These are phyloP conservation scores for Ranitomeya imitator DNA, from an alignment of 2,113 vertebrate species.

Conservation along the genomic window DNA sequence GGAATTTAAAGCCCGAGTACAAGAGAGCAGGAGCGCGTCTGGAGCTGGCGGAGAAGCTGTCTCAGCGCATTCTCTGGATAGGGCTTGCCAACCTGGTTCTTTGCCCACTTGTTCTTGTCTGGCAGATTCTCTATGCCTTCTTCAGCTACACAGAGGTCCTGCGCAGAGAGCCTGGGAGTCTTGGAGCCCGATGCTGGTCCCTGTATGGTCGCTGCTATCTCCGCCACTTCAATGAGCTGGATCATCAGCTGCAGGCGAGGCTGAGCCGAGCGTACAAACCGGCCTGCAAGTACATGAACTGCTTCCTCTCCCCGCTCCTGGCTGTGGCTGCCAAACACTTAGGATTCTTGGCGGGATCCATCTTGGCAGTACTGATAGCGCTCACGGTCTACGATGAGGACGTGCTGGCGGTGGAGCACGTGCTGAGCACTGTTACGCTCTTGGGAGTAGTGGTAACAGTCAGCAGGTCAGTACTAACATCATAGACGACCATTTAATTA, in stretches of 20 bases:
- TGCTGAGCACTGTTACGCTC: slow-evolving; percentile 92
- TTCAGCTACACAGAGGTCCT: slow-evolving; percentile 97
- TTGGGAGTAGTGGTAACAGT: slow-evolving; percentile 92
- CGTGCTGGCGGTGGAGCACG: slow-evolving; percentile 91
- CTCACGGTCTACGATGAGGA: slow-evolving; percentile 98
- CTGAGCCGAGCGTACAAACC: slow-evolving; percentile 97
- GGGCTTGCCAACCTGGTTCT: slow-evolving; percentile 95
- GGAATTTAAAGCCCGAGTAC: slow-evolving; percentile 94
- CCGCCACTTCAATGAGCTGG: slow-evolving; percentile 96
- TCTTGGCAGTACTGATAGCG: slow-evolving; percentile 94
- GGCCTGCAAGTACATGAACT: slow-evolving; percentile 98
- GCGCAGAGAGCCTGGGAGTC: slow-evolving; percentile 92
- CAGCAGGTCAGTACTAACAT: slow-evolving; percentile 82
- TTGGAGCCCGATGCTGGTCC: slow-evolving; percentile 97
- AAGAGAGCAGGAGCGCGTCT: slow-evolving; percentile 89
- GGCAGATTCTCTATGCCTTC: slow-evolving; percentile 98
- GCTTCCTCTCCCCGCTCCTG: slow-evolving; percentile 92
- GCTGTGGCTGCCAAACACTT: slow-evolving; percentile 95
- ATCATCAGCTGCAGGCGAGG: slow-evolving; percentile 93
- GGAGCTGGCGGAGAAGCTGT: slow-evolving; percentile 91
- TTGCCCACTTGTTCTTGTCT: slow-evolving; percentile 95
- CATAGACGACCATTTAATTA: not conserved
- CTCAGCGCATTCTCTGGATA: slow-evolving; percentile 94
- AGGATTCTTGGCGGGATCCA: slow-evolving; percentile 95
- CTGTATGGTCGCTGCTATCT: slow-evolving; percentile 96